Evolutionary conservation across 2,113 vertebrate genomes (phyloP).

Genomic region (Merops nubicus): DNA sequence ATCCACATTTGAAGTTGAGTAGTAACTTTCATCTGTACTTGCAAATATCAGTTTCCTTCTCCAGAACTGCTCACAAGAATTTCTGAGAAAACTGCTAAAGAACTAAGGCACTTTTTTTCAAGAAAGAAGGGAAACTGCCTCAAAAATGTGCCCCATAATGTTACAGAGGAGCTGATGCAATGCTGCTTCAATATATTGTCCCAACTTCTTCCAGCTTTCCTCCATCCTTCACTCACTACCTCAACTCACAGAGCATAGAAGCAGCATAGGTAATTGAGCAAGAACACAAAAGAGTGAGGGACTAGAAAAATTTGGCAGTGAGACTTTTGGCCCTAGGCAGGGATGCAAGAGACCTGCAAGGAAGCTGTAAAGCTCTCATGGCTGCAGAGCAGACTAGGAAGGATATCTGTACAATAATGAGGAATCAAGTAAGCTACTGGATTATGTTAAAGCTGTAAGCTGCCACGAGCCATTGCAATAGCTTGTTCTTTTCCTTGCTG

Average conservation of each 20-base stretch:
- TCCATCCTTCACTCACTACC: background rate
- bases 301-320: background rate
- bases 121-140: background rate
- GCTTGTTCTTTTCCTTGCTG: background rate
- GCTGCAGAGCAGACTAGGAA: background rate
- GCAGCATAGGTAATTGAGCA: background rate
- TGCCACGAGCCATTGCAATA: background rate
- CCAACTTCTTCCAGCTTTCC: background rate
- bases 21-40: background rate
- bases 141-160: background rate
- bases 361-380: background rate
- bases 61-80: background rate
- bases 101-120: background rate
- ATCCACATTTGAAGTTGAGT: background rate
- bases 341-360: fast-evolving
- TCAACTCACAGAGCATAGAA: background rate
- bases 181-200: background rate
- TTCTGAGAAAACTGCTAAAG: conserved; percentile 6
- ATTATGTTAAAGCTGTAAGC: background rate
- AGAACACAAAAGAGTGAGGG: background rate
- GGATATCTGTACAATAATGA: background rate
- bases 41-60: background rate
- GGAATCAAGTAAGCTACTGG: background rate
- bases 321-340: background rate
- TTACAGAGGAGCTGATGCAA: background rate